phyloP scores from a whole-genome alignment of 2,113 vertebrate genomes.

The Cisticola juncidis region DNA sequence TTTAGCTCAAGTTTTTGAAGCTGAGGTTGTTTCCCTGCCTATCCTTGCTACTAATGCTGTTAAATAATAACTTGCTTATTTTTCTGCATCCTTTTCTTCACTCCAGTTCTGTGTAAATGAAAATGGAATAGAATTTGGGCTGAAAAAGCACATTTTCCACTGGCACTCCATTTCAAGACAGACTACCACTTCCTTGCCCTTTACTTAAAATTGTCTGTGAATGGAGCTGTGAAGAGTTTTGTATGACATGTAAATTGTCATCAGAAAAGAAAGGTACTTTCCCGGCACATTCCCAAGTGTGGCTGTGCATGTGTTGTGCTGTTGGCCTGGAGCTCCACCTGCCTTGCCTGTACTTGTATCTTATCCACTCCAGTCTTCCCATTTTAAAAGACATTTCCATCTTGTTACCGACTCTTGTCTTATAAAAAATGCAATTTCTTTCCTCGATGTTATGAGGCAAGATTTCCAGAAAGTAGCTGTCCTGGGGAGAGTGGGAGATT shows the following conservation, averaged over 20 bases:
- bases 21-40: not conserved
- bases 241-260: not conserved
- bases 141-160: not conserved
- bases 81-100: not conserved
- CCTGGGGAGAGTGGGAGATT: not conserved
- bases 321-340: not conserved
- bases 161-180: not conserved
- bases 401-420: not conserved
- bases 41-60: not conserved
- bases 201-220: not conserved
- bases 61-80: not conserved
- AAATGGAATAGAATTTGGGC: not conserved
- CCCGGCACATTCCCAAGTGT: not conserved
- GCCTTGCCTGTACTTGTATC: not conserved
- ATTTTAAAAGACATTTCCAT: not conserved
- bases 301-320: not conserved
- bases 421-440: not conserved
- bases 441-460: not conserved
- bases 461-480: not conserved
- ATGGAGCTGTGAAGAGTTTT: not conserved
- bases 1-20: not conserved
- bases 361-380: not conserved
- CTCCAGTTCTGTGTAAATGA: not conserved
- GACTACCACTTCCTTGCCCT: not conserved
- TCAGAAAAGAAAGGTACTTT: not conserved